A percentile compares a stretch with the other conserved stretches of the same genome.
Conservation (phyloP, 2,797 vertebrate species). For the Euthynnus affinis region DNA sequence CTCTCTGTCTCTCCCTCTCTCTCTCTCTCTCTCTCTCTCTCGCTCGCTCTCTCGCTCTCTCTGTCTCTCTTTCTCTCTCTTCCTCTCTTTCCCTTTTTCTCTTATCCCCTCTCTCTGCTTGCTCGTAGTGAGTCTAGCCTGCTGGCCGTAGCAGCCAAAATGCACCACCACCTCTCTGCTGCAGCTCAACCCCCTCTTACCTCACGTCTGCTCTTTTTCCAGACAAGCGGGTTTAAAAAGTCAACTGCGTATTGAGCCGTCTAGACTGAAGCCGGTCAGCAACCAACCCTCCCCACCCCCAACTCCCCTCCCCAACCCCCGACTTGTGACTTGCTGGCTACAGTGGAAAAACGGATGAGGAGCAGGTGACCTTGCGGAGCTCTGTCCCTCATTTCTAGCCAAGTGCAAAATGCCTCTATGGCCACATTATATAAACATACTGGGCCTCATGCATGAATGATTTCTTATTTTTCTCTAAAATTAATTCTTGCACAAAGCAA, state of each 20-base stretch:
- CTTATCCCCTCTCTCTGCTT: constrained; percentile 17
- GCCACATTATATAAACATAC: constrained; percentile 64
- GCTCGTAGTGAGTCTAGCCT: constrained; percentile 39
- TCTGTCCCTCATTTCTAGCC: constrained; percentile 56
- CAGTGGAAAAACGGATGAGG: constrained; percentile 78
- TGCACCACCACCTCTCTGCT: constrained; percentile 66
- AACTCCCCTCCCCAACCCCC: constrained; percentile 55
- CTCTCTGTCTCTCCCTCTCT: not conserved
- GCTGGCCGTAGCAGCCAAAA: constrained; percentile 63
- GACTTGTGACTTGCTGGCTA: constrained; percentile 75
- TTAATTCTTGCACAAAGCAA: too few relatives aligned
- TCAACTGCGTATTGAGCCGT: constrained; percentile 86
- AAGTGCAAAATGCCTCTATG: constrained; percentile 61
- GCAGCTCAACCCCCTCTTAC: constrained; percentile 74
- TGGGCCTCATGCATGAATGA: not conserved
- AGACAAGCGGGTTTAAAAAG: constrained; percentile 86
- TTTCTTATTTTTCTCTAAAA: too few relatives aligned
- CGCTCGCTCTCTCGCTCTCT: not conserved
- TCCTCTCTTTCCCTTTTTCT: not conserved
- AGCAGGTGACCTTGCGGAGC: constrained; percentile 78
- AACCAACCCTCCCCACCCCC: constrained; percentile 62
- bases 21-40: not conserved
- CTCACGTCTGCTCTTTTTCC: constrained; percentile 84
- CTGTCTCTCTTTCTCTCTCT: not conserved
- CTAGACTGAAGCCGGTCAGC: constrained; percentile 83